phyloP scores from a whole-genome alignment of 1,140 invertebrate genomes.

The Cydia amplana region DNA sequence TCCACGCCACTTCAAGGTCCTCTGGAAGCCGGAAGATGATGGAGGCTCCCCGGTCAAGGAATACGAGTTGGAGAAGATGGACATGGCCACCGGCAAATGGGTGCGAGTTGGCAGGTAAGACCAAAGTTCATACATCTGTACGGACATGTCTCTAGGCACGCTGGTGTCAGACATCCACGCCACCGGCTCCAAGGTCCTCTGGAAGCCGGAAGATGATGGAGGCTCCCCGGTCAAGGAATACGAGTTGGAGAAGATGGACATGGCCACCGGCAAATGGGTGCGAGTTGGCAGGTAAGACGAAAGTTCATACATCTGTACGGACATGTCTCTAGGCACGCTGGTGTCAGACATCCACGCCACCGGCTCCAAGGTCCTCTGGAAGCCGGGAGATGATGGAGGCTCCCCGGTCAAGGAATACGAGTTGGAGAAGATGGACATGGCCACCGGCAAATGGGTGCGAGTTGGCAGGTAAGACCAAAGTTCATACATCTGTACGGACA shows the following conservation, averaged over 20 bases:
- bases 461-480: slow-evolving; percentile 82
- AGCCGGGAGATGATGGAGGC: slow-evolving; percentile 96
- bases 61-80: no score
- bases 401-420: slow-evolving; percentile 96
- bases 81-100: no score
- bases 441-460: slow-evolving; percentile 93
- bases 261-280: slow-evolving; percentile 94
- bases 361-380: slow-evolving; percentile 93
- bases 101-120: no score
- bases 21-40: no score
- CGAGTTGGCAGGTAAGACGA: slow-evolving; percentile 85
- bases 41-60: no score
- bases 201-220: slow-evolving; percentile 96
- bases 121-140: no score
- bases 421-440: slow-evolving; percentile 95
- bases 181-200: slow-evolving; percentile 91
- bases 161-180: slow-evolving; percentile 92
- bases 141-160: no score
- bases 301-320: no score
- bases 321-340: slow-evolving; percentile 86
- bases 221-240: slow-evolving; percentile 96
- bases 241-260: slow-evolving; percentile 96
- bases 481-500: no score
- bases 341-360: slow-evolving; percentile 92
- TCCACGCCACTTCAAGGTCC: no score